Base-by-base conservation (phyloP, 2,888 invertebrate species). In the Eulithis testata region DNA sequence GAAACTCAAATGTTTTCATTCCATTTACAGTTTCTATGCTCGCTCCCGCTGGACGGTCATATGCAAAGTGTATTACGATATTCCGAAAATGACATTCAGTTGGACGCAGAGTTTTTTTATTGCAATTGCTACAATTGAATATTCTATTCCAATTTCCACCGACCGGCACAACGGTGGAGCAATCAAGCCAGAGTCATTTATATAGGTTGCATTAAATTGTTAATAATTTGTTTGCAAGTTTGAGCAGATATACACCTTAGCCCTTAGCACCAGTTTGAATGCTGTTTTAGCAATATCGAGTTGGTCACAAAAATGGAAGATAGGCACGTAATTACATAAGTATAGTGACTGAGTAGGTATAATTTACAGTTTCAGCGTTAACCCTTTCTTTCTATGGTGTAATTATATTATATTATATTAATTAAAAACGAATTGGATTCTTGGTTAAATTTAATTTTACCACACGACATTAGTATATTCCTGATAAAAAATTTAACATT, bases 1-100 rank as follows among this genome's bases (percentile, higher is more conserved):
- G 88, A 89, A 91, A 89, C 90, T 88, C 85, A 73, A 85, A 88
- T 91, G 90, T 91, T 92, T 91, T 91, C 89, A 86, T 91, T 91
- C 87, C 89, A 91, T 91, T 91, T 89, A 84, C 84, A 84, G 81
- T 86, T 82, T 80, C 85, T 83, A 84, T 84, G 79, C 79, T 79
- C 78, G 76, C 75, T 78, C 70, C 75, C 62, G 70, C 73, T 76
- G 83, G 78, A 84, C 72, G 82, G 82, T 80, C 77, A 78, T 81
- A 88, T 88, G 87, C 86, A 85, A 85, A 84, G 78, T 78, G 78
- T 82, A 79, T 80, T 80, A 81, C 78, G 75, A 81, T 82, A 83
- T 82, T 79, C 79, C 68, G 74, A 77, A 81, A 76, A 78, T 77
- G 75, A 76, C 77, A 76, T 72, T 71, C 68, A 60, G 67, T 75